These are phyloP conservation scores for Zygothrica quintamaculata DNA, from an alignment of 2,888 invertebrate species.

Conservation along the genomic window DNA sequence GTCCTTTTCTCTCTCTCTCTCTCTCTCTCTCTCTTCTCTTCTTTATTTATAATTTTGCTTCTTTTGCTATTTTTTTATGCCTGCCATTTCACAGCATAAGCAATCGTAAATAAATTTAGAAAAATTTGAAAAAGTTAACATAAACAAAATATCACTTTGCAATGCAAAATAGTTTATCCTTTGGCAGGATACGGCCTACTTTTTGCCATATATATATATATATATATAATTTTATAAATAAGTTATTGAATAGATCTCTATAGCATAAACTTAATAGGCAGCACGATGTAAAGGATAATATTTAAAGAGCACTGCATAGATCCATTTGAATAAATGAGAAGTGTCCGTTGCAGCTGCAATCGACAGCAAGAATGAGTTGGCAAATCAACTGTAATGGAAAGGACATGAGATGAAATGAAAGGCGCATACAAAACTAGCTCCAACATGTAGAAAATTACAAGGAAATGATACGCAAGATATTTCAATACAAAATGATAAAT, in stretches of 20 bases:
- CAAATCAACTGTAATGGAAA: constrained; percentile 27
- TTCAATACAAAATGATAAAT: constrained; percentile 68
- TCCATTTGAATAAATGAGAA: no score
- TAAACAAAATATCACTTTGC: constrained; percentile 35
- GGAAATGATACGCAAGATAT: constrained; percentile 68
- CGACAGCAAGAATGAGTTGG: constrained; percentile 44
- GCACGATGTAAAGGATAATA: constrained; percentile 1
- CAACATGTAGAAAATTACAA: constrained; percentile 61
- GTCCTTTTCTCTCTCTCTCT: constrained; percentile 1
- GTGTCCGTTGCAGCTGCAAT: constrained; percentile 21
- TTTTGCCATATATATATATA: constrained; percentile 53
- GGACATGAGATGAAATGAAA: constrained; percentile 20
- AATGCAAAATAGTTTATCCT: constrained; percentile 42
- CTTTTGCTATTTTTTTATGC: constrained; percentile 1
- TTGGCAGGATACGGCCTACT: no score
- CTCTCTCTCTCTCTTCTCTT: not conserved
- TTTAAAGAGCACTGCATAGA: constrained; percentile 4
- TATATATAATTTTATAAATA: constrained; percentile 49
- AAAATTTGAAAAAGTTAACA: constrained; percentile 47
- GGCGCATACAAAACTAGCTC: constrained; percentile 21
- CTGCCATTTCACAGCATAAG: constrained; percentile 31
- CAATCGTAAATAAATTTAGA: constrained; percentile 60
- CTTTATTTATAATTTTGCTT: not conserved
- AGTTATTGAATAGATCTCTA: no score
- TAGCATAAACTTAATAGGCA: not conserved